These are phyloP conservation scores for Entomyzon cyanotis DNA, from an alignment of 2,113 vertebrate genomes.

Conservation along the genomic window DNA sequence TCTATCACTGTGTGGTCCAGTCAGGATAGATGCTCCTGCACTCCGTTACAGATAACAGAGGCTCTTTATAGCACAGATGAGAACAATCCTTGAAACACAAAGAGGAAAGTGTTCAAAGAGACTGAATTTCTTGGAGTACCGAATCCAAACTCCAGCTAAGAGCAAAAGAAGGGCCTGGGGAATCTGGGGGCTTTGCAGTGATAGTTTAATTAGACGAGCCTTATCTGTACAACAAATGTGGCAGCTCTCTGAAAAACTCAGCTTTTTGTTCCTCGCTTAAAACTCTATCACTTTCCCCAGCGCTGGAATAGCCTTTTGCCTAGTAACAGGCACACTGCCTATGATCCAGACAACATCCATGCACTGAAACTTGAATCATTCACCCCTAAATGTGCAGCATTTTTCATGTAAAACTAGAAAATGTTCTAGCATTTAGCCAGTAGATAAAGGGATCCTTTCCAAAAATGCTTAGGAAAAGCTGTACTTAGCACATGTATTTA, in stretches of 20 bases:
- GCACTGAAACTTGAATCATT: neutral
- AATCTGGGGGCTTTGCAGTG: constrained; percentile 26
- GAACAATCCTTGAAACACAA: constrained; percentile 51
- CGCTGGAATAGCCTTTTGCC: neutral
- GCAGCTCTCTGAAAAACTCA: constrained; percentile 15
- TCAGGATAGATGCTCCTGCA: neutral
- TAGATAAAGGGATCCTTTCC: neutral
- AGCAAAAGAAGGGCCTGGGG: constrained; percentile 54
- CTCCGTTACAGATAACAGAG: constrained; percentile 24
- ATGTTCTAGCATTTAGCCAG: neutral
- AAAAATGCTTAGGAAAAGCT: neutral
- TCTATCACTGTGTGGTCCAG: constrained; percentile 25
- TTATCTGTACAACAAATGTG: constrained; percentile 52
- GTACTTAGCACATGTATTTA: neutral
- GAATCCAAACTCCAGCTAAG: constrained; percentile 51
- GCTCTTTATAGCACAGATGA: constrained; percentile 35
- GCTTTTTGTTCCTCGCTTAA: constrained; percentile 26
- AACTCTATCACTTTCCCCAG: neutral
- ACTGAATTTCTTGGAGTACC: constrained; percentile 22
- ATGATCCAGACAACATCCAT: neutral
- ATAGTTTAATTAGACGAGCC: constrained; percentile 56
- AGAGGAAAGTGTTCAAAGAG: constrained; percentile 33
- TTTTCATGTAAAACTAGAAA: neutral
- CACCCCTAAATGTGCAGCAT: neutral
- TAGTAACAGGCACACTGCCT: neutral